Evolutionary conservation across 2,888 invertebrate species (phyloP).

Genomic region (Thecocarcelia acutangulata): DNA sequence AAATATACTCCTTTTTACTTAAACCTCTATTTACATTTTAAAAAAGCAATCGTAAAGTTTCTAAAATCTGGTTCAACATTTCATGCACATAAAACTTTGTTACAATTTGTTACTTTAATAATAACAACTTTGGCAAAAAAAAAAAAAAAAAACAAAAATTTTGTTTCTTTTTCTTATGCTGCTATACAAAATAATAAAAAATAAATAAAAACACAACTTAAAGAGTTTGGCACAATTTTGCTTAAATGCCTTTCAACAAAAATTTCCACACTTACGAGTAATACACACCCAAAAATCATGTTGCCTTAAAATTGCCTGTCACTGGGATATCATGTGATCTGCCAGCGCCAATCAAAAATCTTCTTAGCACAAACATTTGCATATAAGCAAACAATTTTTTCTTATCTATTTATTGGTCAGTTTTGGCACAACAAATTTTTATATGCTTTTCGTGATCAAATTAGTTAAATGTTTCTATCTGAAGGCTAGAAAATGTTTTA

Average conservation of each 20-base stretch:
- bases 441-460: slow-evolving; percentile 65
- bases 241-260: background rate
- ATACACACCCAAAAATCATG: background rate
- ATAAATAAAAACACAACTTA: background rate
- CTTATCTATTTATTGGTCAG: slow-evolving; percentile 47
- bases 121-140: no score
- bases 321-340: slow-evolving; percentile 27
- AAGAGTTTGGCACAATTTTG: background rate
- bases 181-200: no score
- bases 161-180: no score
- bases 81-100: no score
- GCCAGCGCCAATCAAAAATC: slow-evolving; percentile 2
- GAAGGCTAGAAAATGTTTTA: slow-evolving; percentile 54
- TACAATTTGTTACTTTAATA: no score
- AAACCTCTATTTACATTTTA: no score
- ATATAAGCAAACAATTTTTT: slow-evolving; percentile 10
- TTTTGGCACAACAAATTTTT: slow-evolving; percentile 45
- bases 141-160: no score
- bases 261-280: background rate
- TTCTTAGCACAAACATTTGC: background rate
- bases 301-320: slow-evolving; percentile 7
- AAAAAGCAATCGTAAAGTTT: no score
- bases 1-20: no score
- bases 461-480: slow-evolving; percentile 60
- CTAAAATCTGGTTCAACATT: no score